Base-by-base conservation (phyloP, 2,888 invertebrate genomes). In the Helicoverpa assulta region DNA sequence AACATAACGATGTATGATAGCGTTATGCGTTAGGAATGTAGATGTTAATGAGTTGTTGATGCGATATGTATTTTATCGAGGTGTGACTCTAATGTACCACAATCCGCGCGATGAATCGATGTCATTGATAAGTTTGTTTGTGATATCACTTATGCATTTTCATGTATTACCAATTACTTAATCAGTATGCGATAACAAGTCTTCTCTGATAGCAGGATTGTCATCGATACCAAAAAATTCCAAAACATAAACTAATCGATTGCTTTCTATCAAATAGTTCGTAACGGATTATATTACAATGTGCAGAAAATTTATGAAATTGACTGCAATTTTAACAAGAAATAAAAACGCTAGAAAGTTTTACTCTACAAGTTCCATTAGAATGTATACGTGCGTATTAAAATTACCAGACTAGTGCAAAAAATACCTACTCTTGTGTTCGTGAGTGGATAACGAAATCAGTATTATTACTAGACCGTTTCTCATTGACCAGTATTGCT, bases 21-120 rank as follows among this genome's bases (percentile, higher is more conserved):
- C 87, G 89, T 86, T 90, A 89, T 88, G 85, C 85, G 84, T 78
- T 78, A 82, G 90, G 92, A 93, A 93, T 93, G 91, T 84, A 81
- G 86, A 87, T 86, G 86, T 88, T 90, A 82, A 85, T 85, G 81
- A 81, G 73, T 76, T 73, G 82, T 84, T 84, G 85, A 86, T 86
- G 83, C 61, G 78, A 82, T 85, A 76, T 47, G 47, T 81, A 73
- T 76, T 70, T 84, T 88, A 86, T 86, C 83, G 78, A 88, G 90
- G 87, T 85, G 88, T 86, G 88, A 81, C 86, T 76, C 80, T 73
- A 66, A 75, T 73, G 64, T 70, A 79, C 78, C 67, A 80, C 58
- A 80, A 80, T 59, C 58, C 60, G 58, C 64, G 55, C 68, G 55
- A 73, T 76, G 71, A 72, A 72, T 78, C 73, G 85, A 85, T 86